A percentile compares a stretch with the other conserved stretches of the same genome.
phyloP scores from a whole-genome alignment of 2,797 vertebrate species.

The Crypturellus tataupa region DNA sequence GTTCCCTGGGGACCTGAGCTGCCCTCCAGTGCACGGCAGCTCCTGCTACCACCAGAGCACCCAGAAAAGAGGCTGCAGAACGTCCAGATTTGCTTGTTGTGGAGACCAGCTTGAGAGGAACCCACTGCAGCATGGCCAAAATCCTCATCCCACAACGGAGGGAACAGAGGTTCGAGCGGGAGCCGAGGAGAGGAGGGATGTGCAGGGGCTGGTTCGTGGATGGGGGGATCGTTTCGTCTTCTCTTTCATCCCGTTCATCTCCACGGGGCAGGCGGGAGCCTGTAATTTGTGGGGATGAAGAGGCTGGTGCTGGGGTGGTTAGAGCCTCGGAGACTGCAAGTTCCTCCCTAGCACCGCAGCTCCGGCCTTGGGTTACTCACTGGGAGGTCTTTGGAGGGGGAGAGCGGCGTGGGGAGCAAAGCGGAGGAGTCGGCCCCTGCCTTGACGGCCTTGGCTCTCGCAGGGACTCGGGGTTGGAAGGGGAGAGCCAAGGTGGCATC shows the following conservation, averaged over 20 bases:
- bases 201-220: neutral
- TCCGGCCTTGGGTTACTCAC: conserved; percentile 7
- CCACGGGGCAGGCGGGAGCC: conserved; percentile 74
- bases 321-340: neutral
- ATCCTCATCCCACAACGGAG: conserved; percentile 52
- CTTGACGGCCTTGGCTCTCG: neutral
- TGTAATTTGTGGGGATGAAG: conserved; percentile 74
- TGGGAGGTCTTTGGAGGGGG: conserved; percentile 35
- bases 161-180: conserved; percentile 39
- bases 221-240: conserved; percentile 23
- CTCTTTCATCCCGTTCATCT: conserved; percentile 44
- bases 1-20: neutral
- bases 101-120: neutral
- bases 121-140: conserved; percentile 27
- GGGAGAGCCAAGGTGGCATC: neutral
- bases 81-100: neutral
- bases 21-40: neutral
- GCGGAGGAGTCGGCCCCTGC: conserved; percentile 50
- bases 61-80: neutral
- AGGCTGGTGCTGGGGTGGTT: neutral
- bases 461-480: neutral
- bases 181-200: neutral
- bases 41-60: neutral
- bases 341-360: conserved; percentile 22
- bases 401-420: conserved; percentile 46